Evolutionary conservation across 1,140 invertebrate species (phyloP), one percentile per base, ranked within the genome.

Genomic region (Drosophila melanica): DNA sequence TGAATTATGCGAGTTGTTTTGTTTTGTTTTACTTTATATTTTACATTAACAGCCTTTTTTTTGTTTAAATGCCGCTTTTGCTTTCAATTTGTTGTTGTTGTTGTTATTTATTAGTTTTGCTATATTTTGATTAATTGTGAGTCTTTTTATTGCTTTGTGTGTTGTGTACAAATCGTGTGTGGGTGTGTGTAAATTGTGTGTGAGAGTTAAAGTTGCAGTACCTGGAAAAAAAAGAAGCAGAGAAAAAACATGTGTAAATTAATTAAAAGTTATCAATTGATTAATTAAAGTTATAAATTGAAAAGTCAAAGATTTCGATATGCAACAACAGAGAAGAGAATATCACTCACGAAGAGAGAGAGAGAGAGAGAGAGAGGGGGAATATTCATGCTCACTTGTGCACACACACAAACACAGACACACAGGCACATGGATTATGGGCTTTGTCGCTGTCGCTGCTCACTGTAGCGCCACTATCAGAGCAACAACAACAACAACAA

Each of bases 201-300:
- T 39, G 42, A 72, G 76, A 82, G 53, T 41, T 55, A 60, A 87
- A 77, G 72, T 77, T 87, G 75, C 33, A 82, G 79, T 86, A 86
- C 82, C 82, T 86, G 75, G 14, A 33, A 74, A 20, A 74, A 73
- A 74, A 45, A 79, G 23, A 45, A 79, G 23, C 9, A 53, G 10
- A 51, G 39, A 68, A 39, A 68, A 39, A 10, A 16, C 8, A 45
- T 6, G 30, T 10, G 18, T 0, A 54, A 63, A 82, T 82, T 82
- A 81, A 74, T 77, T 77, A 59, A 39, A 27, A 11, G 20, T 23
- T 64, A n/a, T 65, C 44, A 20, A 48, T 41, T 1, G 41, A 18
- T 18, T 58, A 16, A 3, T 20, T 27, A 27, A 27, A 27, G 0
- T 35, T 10, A 35, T 12, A 41, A 41, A 14, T 35, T 14, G 33